phyloP scores from a whole-genome alignment of 1,140 invertebrate genomes.

The Dysdera silvatica region DNA sequence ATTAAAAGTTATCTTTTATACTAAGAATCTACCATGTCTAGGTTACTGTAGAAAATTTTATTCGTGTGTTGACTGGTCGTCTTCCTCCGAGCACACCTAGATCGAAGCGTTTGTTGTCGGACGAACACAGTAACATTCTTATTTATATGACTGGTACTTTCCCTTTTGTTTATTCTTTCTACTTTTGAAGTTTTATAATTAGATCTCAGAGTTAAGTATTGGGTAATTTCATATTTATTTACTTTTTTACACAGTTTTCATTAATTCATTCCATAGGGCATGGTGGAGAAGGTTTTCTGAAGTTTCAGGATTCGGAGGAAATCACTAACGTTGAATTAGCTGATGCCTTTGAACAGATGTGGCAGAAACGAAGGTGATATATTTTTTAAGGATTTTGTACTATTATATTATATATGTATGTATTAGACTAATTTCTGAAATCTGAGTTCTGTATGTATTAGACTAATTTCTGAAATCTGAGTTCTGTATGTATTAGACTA shows the following conservation, averaged over 20 bases:
- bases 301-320: constrained; percentile 99
- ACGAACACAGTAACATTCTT: constrained; percentile 79
- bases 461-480: too few species aligned
- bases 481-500: too few species aligned
- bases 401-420: not conserved
- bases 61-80: constrained; percentile 85
- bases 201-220: not conserved
- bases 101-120: constrained; percentile 89
- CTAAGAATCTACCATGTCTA: constrained; percentile 37
- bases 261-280: constrained; percentile 60
- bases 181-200: too few species aligned
- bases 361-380: constrained; percentile 89
- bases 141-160: constrained; percentile 78
- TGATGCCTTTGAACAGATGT: constrained; percentile 99
- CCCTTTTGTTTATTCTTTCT: too few species aligned
- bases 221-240: not conserved
- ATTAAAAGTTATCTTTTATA: not conserved
- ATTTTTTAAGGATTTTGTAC: not conserved
- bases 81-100: constrained; percentile 81
- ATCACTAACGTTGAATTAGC: constrained; percentile 97
- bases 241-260: not conserved
- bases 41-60: constrained; percentile 98
- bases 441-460: too few species aligned
- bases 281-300: constrained; percentile 97
- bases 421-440: too few species aligned